Evolutionary conservation across 2,113 vertebrate species (phyloP), one percentile per base, ranked within the genome.

Genomic region (Rhea americana): DNA sequence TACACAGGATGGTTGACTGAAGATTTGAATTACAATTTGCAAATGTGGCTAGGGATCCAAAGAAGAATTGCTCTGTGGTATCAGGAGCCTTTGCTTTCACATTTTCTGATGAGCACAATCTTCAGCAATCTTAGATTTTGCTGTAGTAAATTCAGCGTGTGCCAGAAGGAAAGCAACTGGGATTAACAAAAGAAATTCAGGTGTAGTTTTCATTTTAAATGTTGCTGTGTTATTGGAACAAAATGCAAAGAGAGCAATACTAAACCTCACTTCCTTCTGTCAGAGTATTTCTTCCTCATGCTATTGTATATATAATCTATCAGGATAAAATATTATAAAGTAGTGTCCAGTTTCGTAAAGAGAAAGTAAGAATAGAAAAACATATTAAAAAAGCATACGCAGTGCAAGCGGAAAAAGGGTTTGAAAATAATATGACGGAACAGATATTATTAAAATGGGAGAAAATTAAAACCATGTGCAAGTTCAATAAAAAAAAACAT

Each of bases 1-100:
- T 94, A 93, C 62, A 59, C 16, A 63, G 58, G 80, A 66, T 63
- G 66, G 85, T 63, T 96, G 93, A 91, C 62, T 79, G 70, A 92
- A 72, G 62, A 91, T 91, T 35, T 91, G 77, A 94, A 91, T 79
- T 93, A 76, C 79, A n/a, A 70, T 65, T 94, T 94, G 70, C 50
- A 87, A 66, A 88, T 62, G 80, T 81, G 90, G 82, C 87, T 66
- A 73, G 71, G 59, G 71, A 91, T 82, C 65, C 62, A 84, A 91
- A 93, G 75, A 59, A 47, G 26, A 86, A 90, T 84, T 93, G 20
- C 45, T 93, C n/a, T 91, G 8, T 0, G 0, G 35, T 80, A 55
- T 62, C 70, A 90, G 41, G 15, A 87, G 77, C 66, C 45, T 91
- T 85, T 0, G 0, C 24, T 95, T 93, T 84, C 74, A 62, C 24